Evolutionary conservation across 2,888 invertebrate species (phyloP).

Genomic region (Epinotia brunnichana): DNA sequence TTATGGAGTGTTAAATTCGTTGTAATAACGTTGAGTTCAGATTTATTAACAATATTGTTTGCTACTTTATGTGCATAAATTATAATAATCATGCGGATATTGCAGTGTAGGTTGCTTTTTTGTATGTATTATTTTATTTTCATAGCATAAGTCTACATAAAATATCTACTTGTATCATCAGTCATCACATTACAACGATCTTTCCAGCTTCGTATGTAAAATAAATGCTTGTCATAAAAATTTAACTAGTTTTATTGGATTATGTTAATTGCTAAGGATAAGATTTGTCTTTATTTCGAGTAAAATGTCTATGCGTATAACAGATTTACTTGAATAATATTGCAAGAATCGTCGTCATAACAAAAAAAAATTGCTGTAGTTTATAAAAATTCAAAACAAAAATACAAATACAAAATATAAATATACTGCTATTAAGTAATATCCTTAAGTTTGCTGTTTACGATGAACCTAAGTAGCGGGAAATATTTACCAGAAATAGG

Average conservation of each 20-base stretch:
- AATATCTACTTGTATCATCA: not conserved
- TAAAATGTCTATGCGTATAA: too few species aligned
- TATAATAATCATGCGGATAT: not conserved
- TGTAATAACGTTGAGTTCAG: not conserved
- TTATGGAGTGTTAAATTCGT: not conserved
- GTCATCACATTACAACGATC: not conserved
- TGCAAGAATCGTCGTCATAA: too few species aligned
- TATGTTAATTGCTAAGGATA: not conserved
- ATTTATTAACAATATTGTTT: not conserved
- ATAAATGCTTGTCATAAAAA: not conserved
- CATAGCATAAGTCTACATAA: not conserved
- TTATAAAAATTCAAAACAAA: not conserved
- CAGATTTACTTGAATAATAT: too few species aligned
- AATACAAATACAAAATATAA: too few species aligned
- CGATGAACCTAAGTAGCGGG: conserved; percentile 14
- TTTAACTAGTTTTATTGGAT: not conserved
- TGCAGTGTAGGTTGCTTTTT: not conserved
- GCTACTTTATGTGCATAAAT: not conserved
- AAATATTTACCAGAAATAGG: conserved; percentile 32
- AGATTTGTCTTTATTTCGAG: not conserved
- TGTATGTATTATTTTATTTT: not conserved
- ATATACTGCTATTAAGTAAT: conserved; percentile 13
- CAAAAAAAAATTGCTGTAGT: not conserved
- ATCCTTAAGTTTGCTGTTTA: conserved; percentile 25
- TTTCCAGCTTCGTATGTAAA: not conserved